Conservation (phyloP, 2,113 vertebrate species). For the Notarius quadriscutis region DNA sequence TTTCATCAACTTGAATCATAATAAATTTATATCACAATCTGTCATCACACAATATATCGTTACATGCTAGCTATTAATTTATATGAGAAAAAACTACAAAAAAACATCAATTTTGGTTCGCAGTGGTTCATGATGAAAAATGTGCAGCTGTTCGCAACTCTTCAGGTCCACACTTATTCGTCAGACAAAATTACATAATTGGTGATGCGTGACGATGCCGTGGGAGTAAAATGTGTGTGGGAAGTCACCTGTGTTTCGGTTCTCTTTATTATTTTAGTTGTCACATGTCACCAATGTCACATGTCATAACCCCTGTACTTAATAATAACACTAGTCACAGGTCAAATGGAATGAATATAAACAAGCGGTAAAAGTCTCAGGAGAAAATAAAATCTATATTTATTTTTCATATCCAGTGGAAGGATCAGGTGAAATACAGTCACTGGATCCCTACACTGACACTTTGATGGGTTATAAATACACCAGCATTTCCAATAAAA, state of each 20-base stretch:
- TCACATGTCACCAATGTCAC: background rate
- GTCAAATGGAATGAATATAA: background rate
- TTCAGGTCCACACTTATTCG: background rate
- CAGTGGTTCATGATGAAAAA: no score
- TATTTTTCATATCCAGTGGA: background rate
- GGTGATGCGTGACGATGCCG: background rate
- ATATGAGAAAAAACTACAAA: background rate
- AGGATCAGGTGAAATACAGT: background rate
- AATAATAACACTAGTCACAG: background rate
- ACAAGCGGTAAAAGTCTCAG: no score
- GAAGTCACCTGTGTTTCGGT: slow-evolving; percentile 4
- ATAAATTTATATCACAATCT: no score
- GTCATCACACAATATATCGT: no score
- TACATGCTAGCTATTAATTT: no score
- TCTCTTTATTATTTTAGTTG: background rate
- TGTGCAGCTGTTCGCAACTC: background rate
- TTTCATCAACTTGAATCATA: no score
- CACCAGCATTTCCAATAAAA: slow-evolving; percentile 4
- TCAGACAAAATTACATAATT: background rate
- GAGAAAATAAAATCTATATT: background rate
- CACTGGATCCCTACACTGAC: background rate
- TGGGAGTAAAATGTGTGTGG: background rate
- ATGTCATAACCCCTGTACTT: background rate
- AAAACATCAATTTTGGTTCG: background rate
- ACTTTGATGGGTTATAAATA: slow-evolving; percentile 15